Conservation (phyloP, 1,140 invertebrate genomes). For the Dreissena rostriformis region DNA sequence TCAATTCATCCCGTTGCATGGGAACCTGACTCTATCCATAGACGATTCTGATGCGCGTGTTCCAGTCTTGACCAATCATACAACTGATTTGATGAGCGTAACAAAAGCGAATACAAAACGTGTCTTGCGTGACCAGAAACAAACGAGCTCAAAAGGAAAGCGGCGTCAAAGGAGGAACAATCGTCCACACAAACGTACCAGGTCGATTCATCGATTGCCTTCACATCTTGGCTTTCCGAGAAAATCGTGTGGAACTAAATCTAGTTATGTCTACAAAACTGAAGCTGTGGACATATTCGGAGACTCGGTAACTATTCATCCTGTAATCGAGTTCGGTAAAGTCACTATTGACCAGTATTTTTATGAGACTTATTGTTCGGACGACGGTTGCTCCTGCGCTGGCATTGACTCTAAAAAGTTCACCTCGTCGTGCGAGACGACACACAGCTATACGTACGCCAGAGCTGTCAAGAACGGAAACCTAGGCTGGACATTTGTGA, state of each 20-base stretch:
- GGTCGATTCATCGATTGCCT: conserved; percentile 77
- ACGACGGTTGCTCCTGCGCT: conserved; percentile 19
- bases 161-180: no score
- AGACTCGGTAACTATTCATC: conserved; percentile 28
- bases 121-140: no score
- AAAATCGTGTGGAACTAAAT: conserved; percentile 18
- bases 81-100: no score
- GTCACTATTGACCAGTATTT: conserved; percentile 29
- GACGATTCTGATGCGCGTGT: no score
- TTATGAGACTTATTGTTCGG: conserved; percentile 40
- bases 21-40: no score
- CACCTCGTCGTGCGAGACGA: conserved; percentile 36
- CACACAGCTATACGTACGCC: conserved; percentile 37
- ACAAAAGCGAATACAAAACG: no score
- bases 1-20: no score
- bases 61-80: no score
- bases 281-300: conserved; percentile 38
- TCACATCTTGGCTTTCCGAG: not conserved
- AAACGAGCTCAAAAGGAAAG: no score
- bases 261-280: not conserved
- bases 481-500: conserved; percentile 31
- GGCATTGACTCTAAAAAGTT: conserved; percentile 22
- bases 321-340: conserved; percentile 20
- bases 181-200: no score
- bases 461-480: conserved; percentile 35